These are phyloP conservation scores for Drosophila macrospina DNA, from an alignment of 2,888 invertebrate species.

Conservation along the genomic window DNA sequence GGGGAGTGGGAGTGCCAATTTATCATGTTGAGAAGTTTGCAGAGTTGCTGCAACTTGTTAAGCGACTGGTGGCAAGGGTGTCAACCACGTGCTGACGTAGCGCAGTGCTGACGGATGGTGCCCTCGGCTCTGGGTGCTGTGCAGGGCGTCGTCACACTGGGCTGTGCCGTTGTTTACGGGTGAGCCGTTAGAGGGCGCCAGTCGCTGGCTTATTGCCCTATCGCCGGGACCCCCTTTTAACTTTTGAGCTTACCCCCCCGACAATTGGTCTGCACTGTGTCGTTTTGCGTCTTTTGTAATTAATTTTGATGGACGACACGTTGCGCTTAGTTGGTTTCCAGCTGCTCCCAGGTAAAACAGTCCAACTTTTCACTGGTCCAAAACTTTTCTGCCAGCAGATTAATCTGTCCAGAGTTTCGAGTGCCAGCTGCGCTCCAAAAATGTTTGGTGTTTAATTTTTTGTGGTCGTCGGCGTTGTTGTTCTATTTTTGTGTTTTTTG, in stretches of 20 bases:
- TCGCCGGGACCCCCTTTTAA: slow-evolving; percentile 75
- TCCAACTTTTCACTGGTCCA: slow-evolving; percentile 58
- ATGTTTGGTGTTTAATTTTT: slow-evolving; percentile 70
- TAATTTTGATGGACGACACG: slow-evolving; percentile 83
- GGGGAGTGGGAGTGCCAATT: slow-evolving; percentile 53
- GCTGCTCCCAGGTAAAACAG: slow-evolving; percentile 66
- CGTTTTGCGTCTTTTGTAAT: slow-evolving; percentile 75
- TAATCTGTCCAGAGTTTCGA: slow-evolving; percentile 55
- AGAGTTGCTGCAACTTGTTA: slow-evolving; percentile 65
- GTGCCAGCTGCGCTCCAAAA: slow-evolving; percentile 50
- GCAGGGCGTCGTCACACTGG: too few species aligned
- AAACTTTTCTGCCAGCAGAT: slow-evolving; percentile 59
- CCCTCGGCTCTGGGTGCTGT: slow-evolving; percentile 18
- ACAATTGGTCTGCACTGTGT: slow-evolving; percentile 69
- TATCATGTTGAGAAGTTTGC: slow-evolving; percentile 62
- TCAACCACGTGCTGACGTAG: slow-evolving; percentile 34
- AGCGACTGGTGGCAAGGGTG: slow-evolving; percentile 45
- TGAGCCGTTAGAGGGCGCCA: slow-evolving; percentile 59
- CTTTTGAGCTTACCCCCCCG: slow-evolving; percentile 74
- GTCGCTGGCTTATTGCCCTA: slow-evolving; percentile 66
- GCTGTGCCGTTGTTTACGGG: slow-evolving; percentile 17
- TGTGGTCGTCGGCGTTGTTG: slow-evolving; percentile 23
- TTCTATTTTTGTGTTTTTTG: slow-evolving; percentile 33
- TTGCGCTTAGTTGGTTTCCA: slow-evolving; percentile 72
- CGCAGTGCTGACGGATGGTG: slow-evolving; percentile 69